Conservation (phyloP, 2,797 vertebrate species). For the Steatocranus sp. region DNA sequence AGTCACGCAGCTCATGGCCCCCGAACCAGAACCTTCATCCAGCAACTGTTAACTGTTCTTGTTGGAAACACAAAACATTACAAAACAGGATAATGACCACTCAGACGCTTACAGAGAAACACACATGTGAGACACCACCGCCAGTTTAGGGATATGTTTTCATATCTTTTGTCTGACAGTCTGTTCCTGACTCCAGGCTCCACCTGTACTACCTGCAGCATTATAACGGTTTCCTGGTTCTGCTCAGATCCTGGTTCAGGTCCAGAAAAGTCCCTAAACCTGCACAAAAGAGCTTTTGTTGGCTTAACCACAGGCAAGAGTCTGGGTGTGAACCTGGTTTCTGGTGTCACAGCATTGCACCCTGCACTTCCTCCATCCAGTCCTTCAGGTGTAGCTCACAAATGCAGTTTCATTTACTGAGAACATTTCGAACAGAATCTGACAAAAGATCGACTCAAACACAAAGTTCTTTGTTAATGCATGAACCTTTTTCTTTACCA, state of each 20-base stretch:
- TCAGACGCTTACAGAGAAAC: neutral
- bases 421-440: neutral
- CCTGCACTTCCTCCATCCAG: neutral
- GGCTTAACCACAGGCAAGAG: neutral
- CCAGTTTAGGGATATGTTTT: neutral
- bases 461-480: neutral
- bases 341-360: neutral
- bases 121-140: neutral
- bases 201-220: neutral
- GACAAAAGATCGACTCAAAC: accelerated
- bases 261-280: neutral
- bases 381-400: neutral
- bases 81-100: neutral
- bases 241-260: neutral
- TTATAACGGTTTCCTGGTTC: neutral
- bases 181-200: neutral
- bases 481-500: neutral
- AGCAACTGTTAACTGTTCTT: neutral
- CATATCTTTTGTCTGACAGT: neutral
- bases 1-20: neutral
- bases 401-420: neutral
- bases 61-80: neutral
- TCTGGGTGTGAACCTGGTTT: neutral
- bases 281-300: neutral
- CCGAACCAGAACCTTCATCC: neutral